A percentile compares a stretch with the other conserved stretches of the same genome.
Evolutionary conservation across 2,113 vertebrate species (phyloP).

Genomic region (Heterotis niloticus): DNA sequence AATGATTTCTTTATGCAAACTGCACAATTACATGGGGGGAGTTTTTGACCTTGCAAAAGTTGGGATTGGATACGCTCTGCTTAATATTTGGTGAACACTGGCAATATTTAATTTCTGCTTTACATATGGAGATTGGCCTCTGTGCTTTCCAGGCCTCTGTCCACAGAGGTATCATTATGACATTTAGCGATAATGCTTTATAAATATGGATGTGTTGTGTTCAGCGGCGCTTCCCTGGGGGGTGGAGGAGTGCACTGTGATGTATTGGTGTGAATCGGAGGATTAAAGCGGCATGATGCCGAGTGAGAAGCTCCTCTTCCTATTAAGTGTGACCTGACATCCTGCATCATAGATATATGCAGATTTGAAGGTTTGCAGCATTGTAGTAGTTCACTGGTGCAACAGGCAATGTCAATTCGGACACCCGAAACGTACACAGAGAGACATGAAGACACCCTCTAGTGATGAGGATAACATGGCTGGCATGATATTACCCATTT

Average conservation of each 20-base stretch:
- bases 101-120: constrained; percentile 24
- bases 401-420: background rate
- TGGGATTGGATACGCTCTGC: background rate
- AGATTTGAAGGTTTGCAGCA: background rate
- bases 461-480: background rate
- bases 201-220: constrained; percentile 46
- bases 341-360: background rate
- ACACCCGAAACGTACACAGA: too few relatives aligned
- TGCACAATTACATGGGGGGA: background rate
- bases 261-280: background rate
- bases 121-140: constrained; percentile 44
- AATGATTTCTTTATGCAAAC: constrained; percentile 14
- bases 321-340: background rate
- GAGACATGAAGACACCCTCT: background rate
- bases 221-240: background rate
- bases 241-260: background rate
- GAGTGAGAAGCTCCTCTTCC: background rate
- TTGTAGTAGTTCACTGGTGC: background rate
- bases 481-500: background rate
- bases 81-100: constrained; percentile 18
- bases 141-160: constrained; percentile 20
- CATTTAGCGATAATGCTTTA: constrained; percentile 48
- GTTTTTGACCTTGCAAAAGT: constrained; percentile 14
- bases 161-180: constrained; percentile 41
- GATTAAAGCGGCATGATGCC: background rate